phyloP scores from a whole-genome alignment of 1,140 invertebrate species.

The Phenacoccus solenopsis region DNA sequence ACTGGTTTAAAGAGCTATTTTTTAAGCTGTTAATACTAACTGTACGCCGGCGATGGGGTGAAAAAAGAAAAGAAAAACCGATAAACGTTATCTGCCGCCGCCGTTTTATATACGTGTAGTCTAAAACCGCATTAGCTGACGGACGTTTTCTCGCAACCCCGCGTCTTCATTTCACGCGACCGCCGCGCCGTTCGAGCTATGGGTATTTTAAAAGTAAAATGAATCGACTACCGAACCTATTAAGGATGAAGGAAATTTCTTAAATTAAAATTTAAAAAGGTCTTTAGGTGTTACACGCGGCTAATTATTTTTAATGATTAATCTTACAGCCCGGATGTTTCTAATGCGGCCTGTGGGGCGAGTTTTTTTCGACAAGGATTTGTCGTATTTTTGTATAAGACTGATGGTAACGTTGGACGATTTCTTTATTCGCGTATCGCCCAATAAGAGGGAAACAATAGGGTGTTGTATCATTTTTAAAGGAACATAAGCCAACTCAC shows the following conservation, averaged over 20 bases:
- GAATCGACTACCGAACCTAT: background rate
- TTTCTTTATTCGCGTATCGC: too few relatives aligned
- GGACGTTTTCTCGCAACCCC: background rate
- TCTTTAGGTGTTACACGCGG: background rate
- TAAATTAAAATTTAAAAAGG: background rate
- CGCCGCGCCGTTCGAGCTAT: background rate
- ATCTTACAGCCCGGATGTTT: too few relatives aligned
- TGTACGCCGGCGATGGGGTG: background rate
- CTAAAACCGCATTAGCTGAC: background rate
- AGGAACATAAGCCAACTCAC: too few relatives aligned
- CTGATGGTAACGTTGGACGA: too few relatives aligned
- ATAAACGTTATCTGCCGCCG: background rate
- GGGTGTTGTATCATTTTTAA: too few relatives aligned
- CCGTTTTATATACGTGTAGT: background rate
- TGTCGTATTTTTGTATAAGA: too few relatives aligned
- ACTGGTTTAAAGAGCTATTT: constrained; percentile 2
- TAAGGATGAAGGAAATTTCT: background rate
- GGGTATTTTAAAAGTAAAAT: background rate
- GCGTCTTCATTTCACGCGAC: background rate
- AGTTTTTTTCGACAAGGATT: too few relatives aligned
- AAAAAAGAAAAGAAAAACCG: background rate
- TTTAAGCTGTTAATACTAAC: background rate
- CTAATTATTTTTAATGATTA: constrained; percentile 4
- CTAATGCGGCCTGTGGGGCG: background rate
- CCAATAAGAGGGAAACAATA: too few relatives aligned